Evolutionary conservation across 1,140 invertebrate species (phyloP).

Genomic region (Euschistus heros): DNA sequence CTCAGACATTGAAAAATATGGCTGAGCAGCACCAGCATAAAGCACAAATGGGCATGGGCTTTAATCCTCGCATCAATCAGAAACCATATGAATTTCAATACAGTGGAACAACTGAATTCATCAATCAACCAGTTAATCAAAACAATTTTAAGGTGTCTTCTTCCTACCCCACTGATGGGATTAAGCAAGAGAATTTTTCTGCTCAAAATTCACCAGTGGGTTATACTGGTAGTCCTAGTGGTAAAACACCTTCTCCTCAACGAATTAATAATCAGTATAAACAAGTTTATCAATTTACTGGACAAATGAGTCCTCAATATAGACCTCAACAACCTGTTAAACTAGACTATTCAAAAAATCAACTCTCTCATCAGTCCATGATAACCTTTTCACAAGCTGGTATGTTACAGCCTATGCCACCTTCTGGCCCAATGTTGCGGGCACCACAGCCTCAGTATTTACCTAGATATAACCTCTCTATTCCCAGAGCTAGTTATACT

Average conservation of each 20-base stretch:
- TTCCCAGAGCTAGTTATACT: slow-evolving; percentile 9
- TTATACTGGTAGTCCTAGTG: slow-evolving; percentile 21
- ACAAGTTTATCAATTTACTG: background rate
- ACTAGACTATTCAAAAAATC: slow-evolving; percentile 9
- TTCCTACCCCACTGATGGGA: slow-evolving; percentile 37
- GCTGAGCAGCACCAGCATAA: slow-evolving; percentile 91
- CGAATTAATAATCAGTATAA: background rate
- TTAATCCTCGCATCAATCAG: slow-evolving; percentile 32
- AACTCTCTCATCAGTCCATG: slow-evolving; percentile 1
- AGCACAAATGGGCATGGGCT: slow-evolving; percentile 46
- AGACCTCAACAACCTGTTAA: slow-evolving; percentile 6
- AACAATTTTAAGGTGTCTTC: slow-evolving; percentile 27
- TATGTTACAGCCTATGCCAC: slow-evolving; percentile 32
- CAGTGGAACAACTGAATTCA: slow-evolving; percentile 25
- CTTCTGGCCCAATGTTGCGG: slow-evolving; percentile 41
- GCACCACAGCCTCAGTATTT: slow-evolving; percentile 43
- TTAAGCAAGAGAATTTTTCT: slow-evolving; percentile 37
- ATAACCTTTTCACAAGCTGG: slow-evolving; percentile 11
- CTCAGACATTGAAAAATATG: slow-evolving; percentile 90
- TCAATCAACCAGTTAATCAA: slow-evolving; percentile 39
- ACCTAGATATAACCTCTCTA: slow-evolving; percentile 23
- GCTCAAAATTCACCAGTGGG: slow-evolving; percentile 27
- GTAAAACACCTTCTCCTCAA: slow-evolving; percentile 7
- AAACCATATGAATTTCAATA: slow-evolving; percentile 30
- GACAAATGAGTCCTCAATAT: slow-evolving; percentile 12